Percentiles rank a stretch among this genome's conserved stretches.
These are phyloP conservation scores for Poicephalus gulielmi DNA, from an alignment of 2,113 vertebrate genomes.

Conservation along the genomic window DNA sequence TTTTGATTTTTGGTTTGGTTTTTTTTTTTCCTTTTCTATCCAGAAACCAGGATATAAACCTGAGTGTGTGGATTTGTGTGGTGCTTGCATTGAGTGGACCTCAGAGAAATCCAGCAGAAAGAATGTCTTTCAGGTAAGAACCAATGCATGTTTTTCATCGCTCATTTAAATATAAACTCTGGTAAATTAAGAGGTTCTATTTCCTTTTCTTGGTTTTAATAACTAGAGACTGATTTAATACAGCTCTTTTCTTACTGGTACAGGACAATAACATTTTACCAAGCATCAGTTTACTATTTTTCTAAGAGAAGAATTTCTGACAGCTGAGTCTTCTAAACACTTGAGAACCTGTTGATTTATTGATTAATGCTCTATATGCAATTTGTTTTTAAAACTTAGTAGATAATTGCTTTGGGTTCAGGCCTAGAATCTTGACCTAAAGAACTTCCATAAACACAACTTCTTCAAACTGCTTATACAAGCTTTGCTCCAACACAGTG, in stretches of 20 bases:
- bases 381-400: slow-evolving; percentile 68
- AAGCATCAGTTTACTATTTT: slow-evolving; percentile 36
- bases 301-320: slow-evolving; percentile 36
- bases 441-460: slow-evolving; percentile 73
- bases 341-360: slow-evolving; percentile 69
- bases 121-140: slow-evolving; percentile 87
- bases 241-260: background rate
- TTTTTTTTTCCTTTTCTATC: background rate
- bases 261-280: slow-evolving; percentile 33
- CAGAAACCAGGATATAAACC: slow-evolving; percentile 83
- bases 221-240: background rate
- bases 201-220: slow-evolving; percentile 34
- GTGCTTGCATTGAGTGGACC: slow-evolving; percentile 84
- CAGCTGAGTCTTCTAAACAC: slow-evolving; percentile 54
- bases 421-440: slow-evolving; percentile 66
- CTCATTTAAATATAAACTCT: background rate
- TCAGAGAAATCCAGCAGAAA: slow-evolving; percentile 88
- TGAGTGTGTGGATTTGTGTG: slow-evolving; percentile 83
- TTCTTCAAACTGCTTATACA: slow-evolving; percentile 77
- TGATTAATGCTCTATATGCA: slow-evolving; percentile 65
- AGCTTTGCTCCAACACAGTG: slow-evolving; percentile 73
- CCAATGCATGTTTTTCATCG: background rate
- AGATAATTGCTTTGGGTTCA: slow-evolving; percentile 62
- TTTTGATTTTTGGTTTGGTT: background rate
- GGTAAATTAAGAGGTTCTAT: slow-evolving; percentile 9